Evolutionary conservation across 2,113 vertebrate species (phyloP).

Genomic region (Apteryx mantelli): DNA sequence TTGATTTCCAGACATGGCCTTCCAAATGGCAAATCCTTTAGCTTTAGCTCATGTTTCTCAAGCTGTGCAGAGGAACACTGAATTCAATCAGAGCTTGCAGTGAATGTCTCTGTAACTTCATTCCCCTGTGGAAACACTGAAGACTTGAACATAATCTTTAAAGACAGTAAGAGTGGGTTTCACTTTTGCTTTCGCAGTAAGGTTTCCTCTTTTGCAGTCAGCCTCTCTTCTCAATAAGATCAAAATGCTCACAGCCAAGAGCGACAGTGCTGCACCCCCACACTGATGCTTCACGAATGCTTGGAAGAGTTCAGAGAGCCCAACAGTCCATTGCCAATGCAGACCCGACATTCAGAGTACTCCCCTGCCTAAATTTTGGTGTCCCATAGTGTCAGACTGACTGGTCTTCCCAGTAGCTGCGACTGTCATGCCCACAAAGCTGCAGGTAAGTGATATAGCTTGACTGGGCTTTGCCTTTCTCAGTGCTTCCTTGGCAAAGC

Average conservation of each 20-base stretch:
- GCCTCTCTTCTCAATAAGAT: background rate
- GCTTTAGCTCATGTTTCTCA: slow-evolving; percentile 28
- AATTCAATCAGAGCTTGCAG: slow-evolving; percentile 26
- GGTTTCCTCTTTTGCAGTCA: background rate
- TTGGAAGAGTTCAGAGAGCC: background rate
- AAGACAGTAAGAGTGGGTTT: background rate
- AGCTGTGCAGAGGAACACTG: background rate
- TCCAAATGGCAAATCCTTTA: slow-evolving; percentile 30
- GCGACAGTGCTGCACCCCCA: background rate
- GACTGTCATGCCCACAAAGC: background rate
- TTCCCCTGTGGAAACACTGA: background rate
- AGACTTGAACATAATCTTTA: slow-evolving; percentile 9
- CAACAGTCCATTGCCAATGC: background rate
- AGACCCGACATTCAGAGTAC: background rate
- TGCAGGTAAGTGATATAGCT: background rate
- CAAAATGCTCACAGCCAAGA: background rate
- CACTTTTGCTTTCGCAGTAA: background rate
- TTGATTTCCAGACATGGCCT: slow-evolving; percentile 52
- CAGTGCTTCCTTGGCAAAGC: background rate
- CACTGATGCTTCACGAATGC: background rate
- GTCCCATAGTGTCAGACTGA: background rate
- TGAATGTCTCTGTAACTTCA: background rate
- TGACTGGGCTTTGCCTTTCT: background rate
- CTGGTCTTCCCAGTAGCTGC: background rate
- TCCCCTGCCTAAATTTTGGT: background rate